Percentiles rank a stretch among this genome's conserved stretches.
Evolutionary conservation across 2,888 invertebrate species (phyloP).

Genomic region (Plagiodera versicolora): DNA sequence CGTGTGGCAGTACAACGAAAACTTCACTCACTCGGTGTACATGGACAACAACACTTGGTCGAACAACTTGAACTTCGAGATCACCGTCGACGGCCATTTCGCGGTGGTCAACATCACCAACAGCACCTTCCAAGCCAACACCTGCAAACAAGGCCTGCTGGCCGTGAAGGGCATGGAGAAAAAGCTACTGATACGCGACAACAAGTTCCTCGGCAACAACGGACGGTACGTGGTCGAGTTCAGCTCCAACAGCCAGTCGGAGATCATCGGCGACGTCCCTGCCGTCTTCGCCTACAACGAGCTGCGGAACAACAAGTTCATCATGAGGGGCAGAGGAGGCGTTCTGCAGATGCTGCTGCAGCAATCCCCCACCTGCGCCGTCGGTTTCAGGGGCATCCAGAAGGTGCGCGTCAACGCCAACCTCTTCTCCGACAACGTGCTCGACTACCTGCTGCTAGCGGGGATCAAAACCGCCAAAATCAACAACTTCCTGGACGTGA

Average conservation of each 20-base stretch:
- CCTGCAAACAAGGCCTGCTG: constrained; percentile 78
- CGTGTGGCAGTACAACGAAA: constrained; percentile 94
- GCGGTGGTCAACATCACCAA: constrained; percentile 84
- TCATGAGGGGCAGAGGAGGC: constrained; percentile 43
- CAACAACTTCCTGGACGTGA: constrained; percentile 83
- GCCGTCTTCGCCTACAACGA: constrained; percentile 80
- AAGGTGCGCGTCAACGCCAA: constrained; percentile 79
- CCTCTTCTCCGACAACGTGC: constrained; percentile 77
- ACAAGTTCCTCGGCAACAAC: constrained; percentile 76
- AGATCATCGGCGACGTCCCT: constrained; percentile 82
- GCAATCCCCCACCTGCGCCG: constrained; percentile 74
- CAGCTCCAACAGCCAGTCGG: constrained; percentile 88
- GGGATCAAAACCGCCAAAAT: constrained; percentile 88
- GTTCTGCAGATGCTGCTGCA: constrained; percentile 44
- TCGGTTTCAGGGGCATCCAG: constrained; percentile 93
- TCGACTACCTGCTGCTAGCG: constrained; percentile 90
- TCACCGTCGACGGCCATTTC: constrained; percentile 91
- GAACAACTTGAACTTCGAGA: constrained; percentile 81
- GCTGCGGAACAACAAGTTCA: constrained; percentile 69
- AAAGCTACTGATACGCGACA: constrained; percentile 79
- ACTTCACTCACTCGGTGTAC: constrained; percentile 88
- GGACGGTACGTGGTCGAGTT: constrained; percentile 87
- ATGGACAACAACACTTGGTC: constrained; percentile 87
- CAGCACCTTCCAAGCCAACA: constrained; percentile 83
- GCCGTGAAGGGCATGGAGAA: constrained; percentile 95